Evolutionary conservation across 2,888 invertebrate species (phyloP).

Genomic region (Andrena flavipes): DNA sequence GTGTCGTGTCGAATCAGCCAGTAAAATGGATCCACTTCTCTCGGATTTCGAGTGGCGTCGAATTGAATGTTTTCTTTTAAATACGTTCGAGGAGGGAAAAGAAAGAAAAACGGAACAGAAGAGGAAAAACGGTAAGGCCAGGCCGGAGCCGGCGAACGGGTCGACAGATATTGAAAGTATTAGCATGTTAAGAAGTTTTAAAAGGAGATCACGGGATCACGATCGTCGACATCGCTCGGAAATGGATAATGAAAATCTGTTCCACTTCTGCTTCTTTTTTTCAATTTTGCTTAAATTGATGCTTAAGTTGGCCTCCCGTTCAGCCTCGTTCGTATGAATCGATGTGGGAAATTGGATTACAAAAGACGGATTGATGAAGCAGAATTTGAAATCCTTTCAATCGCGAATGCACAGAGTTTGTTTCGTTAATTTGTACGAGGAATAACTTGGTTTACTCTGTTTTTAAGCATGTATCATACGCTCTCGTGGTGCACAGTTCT

Average conservation of each 20-base stretch:
- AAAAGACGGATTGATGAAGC: slow-evolving; percentile 37
- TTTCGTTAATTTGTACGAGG: background rate
- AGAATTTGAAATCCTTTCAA: slow-evolving; percentile 16
- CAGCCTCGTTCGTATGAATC: slow-evolving; percentile 39
- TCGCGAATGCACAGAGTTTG: slow-evolving; percentile 4
- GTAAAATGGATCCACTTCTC: slow-evolving; percentile 16
- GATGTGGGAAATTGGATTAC: slow-evolving; percentile 66
- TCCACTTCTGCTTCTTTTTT: slow-evolving; percentile 35
- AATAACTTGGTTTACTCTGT: background rate
- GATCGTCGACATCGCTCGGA: slow-evolving; percentile 16
- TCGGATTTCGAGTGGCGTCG: background rate
- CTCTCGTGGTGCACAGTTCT: too few species aligned
- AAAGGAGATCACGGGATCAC: slow-evolving; percentile 29
- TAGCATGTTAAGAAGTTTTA: slow-evolving; percentile 67
- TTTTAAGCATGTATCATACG: background rate
- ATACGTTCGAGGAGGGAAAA: background rate
- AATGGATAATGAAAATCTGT: slow-evolving; percentile 52
- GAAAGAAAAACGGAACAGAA: background rate
- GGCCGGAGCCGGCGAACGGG: background rate
- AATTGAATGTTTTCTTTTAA: slow-evolving; percentile 21
- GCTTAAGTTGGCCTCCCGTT: slow-evolving; percentile 42
- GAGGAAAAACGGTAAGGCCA: background rate
- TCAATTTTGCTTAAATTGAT: slow-evolving; percentile 49
- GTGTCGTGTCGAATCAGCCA: slow-evolving; percentile 23
- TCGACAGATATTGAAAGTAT: slow-evolving; percentile 42